Conservation (phyloP, 1,140 invertebrate genomes). For the Drosophila setifemur region DNA sequence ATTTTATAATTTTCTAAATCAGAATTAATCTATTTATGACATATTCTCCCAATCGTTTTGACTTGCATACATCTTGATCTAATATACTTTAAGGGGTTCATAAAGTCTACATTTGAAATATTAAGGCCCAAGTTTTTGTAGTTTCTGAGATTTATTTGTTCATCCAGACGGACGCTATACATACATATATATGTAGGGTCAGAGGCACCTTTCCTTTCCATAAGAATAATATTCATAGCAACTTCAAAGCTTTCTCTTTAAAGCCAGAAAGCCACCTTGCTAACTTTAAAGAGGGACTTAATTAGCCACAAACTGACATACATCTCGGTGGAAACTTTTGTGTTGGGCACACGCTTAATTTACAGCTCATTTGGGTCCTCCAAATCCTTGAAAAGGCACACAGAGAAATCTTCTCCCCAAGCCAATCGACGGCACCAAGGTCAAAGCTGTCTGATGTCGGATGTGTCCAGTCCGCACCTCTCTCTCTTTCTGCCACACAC, state of each 20-base stretch:
- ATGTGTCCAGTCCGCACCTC: neutral
- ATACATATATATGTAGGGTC: no score
- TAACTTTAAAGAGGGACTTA: slow-evolving; percentile 4
- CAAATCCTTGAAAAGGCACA: neutral
- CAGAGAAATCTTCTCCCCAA: slow-evolving; percentile 17
- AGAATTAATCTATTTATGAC: no score
- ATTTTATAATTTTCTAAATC: no score
- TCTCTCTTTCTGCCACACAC: slow-evolving; percentile 12
- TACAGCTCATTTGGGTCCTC: slow-evolving; percentile 30
- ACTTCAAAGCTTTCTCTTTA: neutral
- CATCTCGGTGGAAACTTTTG: neutral
- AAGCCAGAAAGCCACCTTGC: neutral
- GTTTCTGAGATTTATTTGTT: no score
- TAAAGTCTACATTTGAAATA: no score
- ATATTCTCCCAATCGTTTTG: no score
- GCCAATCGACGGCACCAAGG: slow-evolving; percentile 47
- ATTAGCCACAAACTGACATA: slow-evolving; percentile 5
- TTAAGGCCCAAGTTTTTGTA: no score
- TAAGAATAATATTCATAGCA: no score
- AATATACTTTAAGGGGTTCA: no score
- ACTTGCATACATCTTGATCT: no score
- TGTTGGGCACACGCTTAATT: slow-evolving; percentile 31
- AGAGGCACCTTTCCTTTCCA: no score
- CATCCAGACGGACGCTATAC: no score
- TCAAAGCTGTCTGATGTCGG: slow-evolving; percentile 26